phyloP scores from a whole-genome alignment of 2,888 invertebrate genomes.

The Ectropis crepuscularia region DNA sequence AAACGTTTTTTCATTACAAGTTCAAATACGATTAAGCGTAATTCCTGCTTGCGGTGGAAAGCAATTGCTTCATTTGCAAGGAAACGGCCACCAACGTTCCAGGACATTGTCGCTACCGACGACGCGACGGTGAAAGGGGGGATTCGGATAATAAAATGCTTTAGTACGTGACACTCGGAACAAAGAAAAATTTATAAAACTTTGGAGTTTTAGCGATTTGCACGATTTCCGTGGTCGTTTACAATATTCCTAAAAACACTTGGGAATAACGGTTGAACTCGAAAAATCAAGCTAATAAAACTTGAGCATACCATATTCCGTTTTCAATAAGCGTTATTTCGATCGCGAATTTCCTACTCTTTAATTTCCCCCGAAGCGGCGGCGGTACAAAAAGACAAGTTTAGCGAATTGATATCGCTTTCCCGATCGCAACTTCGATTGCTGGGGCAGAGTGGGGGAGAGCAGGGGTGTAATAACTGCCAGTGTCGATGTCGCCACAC shows the following conservation, averaged over 20 bases:
- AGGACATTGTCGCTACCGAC: constrained; percentile 33
- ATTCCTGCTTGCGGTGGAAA: constrained; percentile 47
- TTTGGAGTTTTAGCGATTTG: constrained; percentile 54
- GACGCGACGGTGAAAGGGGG: constrained; percentile 36
- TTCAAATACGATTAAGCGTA: constrained; percentile 41
- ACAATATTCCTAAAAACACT: background rate
- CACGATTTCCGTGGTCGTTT: background rate
- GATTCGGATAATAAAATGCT: constrained; percentile 72
- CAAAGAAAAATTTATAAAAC: constrained; percentile 66
- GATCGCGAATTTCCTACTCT: constrained; percentile 46
- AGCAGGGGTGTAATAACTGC: constrained; percentile 59
- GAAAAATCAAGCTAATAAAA: constrained; percentile 23
- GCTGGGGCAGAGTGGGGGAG: constrained; percentile 39
- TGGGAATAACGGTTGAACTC: background rate
- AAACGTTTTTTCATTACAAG: constrained; percentile 34
- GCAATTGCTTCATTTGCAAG: constrained; percentile 65
- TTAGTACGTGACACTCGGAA: constrained; percentile 72
- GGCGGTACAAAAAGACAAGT: constrained; percentile 56
- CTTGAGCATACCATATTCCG: constrained; percentile 23
- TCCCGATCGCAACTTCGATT: constrained; percentile 61
- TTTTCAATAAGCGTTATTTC: constrained; percentile 46
- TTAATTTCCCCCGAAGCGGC: constrained; percentile 60
- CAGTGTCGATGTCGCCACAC: constrained; percentile 40
- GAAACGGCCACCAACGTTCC: constrained; percentile 52
- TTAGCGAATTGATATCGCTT: constrained; percentile 68